phyloP scores from a whole-genome alignment of 2,888 invertebrate genomes.

The Ormia ochracea region DNA sequence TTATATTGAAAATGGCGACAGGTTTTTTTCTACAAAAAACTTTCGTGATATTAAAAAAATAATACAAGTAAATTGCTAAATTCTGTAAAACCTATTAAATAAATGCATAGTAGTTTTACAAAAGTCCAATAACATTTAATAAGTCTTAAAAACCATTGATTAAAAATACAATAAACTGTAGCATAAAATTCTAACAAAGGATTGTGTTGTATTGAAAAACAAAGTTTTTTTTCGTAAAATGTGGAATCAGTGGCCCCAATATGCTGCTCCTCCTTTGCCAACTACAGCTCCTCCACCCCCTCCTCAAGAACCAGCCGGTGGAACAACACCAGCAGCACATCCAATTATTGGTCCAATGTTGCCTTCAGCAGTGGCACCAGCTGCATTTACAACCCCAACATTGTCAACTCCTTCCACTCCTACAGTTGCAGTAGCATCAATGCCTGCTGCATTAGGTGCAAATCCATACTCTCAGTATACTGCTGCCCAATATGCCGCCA shows the following conservation, averaged over 20 bases:
- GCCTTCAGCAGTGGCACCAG: slow-evolving; percentile 33
- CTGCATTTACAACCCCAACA: neutral
- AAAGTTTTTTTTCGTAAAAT: slow-evolving; percentile 52
- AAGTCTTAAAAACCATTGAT: neutral
- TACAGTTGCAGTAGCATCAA: neutral
- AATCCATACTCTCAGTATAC: slow-evolving; percentile 71
- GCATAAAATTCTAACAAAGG: neutral
- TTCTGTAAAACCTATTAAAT: neutral
- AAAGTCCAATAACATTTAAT: neutral
- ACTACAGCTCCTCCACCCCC: slow-evolving; percentile 66
- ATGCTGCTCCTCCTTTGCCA: slow-evolving; percentile 49
- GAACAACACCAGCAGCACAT: slow-evolving; percentile 30
- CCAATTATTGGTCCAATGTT: slow-evolving; percentile 65
- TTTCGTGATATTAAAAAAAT: neutral
- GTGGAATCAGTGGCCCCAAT: slow-evolving; percentile 72
- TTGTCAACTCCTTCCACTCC: neutral
- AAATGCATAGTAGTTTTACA: neutral
- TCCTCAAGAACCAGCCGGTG: slow-evolving; percentile 53
- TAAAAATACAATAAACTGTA: neutral
- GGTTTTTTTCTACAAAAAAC: slow-evolving; percentile 38
- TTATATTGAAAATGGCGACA: slow-evolving; percentile 69
- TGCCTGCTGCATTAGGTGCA: slow-evolving; percentile 22
- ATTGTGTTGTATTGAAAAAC: neutral
- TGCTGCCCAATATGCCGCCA: slow-evolving; percentile 73
- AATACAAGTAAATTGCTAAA: neutral